Evolutionary conservation across 2,113 vertebrate genomes (phyloP), one percentile per base, ranked within the genome.

Genomic region (Nerophis ophidion): DNA sequence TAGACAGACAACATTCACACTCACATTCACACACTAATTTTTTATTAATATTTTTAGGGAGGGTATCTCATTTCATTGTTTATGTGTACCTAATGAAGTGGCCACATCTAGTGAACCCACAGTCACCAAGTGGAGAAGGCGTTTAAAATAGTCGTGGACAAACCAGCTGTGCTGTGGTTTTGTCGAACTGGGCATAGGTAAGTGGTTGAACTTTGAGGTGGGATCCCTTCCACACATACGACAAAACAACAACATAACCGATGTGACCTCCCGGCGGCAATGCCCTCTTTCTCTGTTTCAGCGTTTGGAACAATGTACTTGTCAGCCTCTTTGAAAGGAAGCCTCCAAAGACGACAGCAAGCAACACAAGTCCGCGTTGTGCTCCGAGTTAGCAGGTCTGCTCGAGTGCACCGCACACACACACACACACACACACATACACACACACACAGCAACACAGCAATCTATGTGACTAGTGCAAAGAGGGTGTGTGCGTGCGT

Each of bases 381-480:
- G 9, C n/a, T 19, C 54, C 1, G 52, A 55, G 34, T 38, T 16
- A 16, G 35, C 52, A 19, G 4, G 36, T 56, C 54, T 42, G 54
- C 54, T 19, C n/a, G n/a, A 40, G 54, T 17, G 54, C 54, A 12
- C 17, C 38, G 7, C 10, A 38, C 26, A 26, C 26, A 26, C 26
- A 26, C 26, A 26, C 38, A 9, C 26, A 26, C 26, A 26, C 38
- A 9, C n/a, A n/a, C 10, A 38, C 26, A 26, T 4, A 26, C 10
- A 38, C 26, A 26, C 26, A 26, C 26, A 26, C 26, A 26, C 38
- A 9, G 16, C 16, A 56, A 42, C 54, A 42, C 36, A 19, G 19
- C 38, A 42, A 44, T 56, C 54, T 56, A 38, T 38, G 38, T 38
- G 14, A 42, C 38, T 19, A 56, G 38, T 56, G 54, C 54, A 42